These are phyloP conservation scores for Eurystomus gularis DNA, from an alignment of 2,113 vertebrate genomes.

Conservation along the genomic window DNA sequence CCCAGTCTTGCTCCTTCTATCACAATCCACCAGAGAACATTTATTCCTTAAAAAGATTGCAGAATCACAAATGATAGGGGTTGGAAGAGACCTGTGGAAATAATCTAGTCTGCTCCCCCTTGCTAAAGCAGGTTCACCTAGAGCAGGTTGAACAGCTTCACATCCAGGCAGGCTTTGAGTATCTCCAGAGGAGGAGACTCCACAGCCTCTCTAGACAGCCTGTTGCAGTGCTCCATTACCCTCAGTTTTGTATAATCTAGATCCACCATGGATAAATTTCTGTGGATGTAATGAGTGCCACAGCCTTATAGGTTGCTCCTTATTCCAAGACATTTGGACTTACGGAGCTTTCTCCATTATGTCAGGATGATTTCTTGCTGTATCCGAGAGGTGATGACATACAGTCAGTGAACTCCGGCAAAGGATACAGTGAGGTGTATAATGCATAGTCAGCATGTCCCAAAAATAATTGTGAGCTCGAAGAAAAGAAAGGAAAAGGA, in stretches of 20 bases:
- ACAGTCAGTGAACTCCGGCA: not conserved
- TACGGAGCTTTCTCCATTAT: not conserved
- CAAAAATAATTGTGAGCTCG: not conserved
- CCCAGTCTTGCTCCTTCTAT: not conserved
- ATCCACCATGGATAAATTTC: not conserved
- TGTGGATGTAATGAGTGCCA: not conserved
- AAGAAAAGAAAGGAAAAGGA: not conserved
- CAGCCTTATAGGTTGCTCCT: not conserved
- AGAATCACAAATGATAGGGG: not conserved
- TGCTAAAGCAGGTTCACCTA: not conserved
- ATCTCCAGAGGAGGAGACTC: not conserved
- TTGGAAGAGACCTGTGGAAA: too few relatives aligned
- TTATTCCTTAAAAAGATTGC: not conserved
- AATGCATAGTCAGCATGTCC: not conserved
- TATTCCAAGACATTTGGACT: not conserved
- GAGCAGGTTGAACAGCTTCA: not conserved
- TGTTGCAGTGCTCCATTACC: not conserved
- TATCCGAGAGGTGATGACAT: not conserved
- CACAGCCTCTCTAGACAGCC: not conserved
- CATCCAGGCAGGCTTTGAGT: not conserved
- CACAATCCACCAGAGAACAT: rapidly evolving
- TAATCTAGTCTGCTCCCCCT: too few relatives aligned
- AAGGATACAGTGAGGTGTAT: not conserved
- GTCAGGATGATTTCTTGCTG: not conserved
- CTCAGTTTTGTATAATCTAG: not conserved